Evolutionary conservation across 2,113 vertebrate species (phyloP).

Genomic region (Dipodomys stephensi): DNA sequence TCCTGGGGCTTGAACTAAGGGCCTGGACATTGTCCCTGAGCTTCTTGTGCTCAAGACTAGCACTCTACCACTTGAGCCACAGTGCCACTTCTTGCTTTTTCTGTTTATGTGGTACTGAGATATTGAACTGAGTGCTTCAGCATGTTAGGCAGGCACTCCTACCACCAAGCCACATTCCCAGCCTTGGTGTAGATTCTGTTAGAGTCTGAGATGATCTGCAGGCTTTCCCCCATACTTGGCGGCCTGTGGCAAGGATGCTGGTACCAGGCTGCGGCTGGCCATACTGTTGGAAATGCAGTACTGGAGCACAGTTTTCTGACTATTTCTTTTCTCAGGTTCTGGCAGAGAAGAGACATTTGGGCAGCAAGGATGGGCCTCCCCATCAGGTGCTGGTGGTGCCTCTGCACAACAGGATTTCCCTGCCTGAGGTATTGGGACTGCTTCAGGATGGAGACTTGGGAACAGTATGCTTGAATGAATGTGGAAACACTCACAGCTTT

Average conservation of each 20-base stretch:
- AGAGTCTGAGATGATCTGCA: background rate
- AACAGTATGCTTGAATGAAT: conserved; percentile 78
- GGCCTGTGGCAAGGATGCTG: rapidly evolving
- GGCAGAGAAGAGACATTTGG: conserved; percentile 94
- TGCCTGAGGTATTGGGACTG: conserved; percentile 80
- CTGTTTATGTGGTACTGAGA: too few species aligned
- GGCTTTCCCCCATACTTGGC: too few species aligned
- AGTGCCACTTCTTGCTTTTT: too few species aligned
- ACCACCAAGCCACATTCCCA: too few species aligned
- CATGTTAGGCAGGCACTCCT: too few species aligned
- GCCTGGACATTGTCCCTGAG: too few species aligned
- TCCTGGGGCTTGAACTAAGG: too few species aligned
- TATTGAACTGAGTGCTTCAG: too few species aligned
- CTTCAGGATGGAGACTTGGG: conserved; percentile 86
- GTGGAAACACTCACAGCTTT: conserved; percentile 86
- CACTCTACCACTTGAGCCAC: too few species aligned
- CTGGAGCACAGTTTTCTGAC: background rate
- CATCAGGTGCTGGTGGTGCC: conserved; percentile 93
- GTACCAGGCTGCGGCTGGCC: background rate
- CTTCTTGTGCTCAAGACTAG: too few species aligned
- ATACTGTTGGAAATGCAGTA: background rate
- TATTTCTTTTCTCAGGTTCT: conserved; percentile 88
- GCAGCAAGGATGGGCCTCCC: conserved; percentile 94
- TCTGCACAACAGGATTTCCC: conserved; percentile 87
- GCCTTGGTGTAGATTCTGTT: background rate